phyloP scores from a whole-genome alignment of 1,140 invertebrate genomes.

The Phymorhynchus buccinoides region DNA sequence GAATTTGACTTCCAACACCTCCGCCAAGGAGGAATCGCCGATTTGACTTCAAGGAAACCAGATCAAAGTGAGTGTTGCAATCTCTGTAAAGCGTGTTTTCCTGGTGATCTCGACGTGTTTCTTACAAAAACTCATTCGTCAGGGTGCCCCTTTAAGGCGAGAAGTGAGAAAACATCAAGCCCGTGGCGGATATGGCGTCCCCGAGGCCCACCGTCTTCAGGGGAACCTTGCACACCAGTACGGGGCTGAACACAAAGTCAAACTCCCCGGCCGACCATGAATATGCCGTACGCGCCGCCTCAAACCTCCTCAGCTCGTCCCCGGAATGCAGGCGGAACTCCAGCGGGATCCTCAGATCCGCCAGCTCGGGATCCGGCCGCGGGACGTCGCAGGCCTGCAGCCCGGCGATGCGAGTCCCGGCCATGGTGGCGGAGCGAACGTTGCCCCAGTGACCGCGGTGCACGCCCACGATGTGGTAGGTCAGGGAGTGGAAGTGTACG shows the following conservation, averaged over 20 bases:
- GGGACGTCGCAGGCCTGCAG: conserved; percentile 72
- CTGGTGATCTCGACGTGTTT: no score
- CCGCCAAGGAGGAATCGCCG: no score
- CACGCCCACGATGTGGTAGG: conserved; percentile 74
- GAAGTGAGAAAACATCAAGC: conserved; percentile 72
- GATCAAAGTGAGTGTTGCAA: no score
- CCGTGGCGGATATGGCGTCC: conserved; percentile 75
- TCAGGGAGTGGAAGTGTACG: conserved; percentile 76
- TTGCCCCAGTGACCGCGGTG: conserved; percentile 71
- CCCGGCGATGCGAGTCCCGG: conserved; percentile 73
- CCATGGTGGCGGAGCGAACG: conserved; percentile 70
- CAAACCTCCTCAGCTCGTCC: conserved; percentile 63
- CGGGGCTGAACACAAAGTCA: conserved; percentile 75
- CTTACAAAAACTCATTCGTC: no score
- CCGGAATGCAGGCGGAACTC: conserved; percentile 69
- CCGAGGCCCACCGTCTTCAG: conserved; percentile 75
- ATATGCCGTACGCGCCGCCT: conserved; percentile 67
- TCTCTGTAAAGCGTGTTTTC: no score
- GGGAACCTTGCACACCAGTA: conserved; percentile 75
- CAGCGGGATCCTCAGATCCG: conserved; percentile 70
- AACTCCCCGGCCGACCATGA: conserved; percentile 71
- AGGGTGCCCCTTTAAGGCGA: not conserved
- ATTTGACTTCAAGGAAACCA: no score
- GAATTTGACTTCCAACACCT: no score
- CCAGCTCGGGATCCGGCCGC: conserved; percentile 59